Evolutionary conservation across 1,140 invertebrate genomes (phyloP).

Genomic region (Olivierus martensii): DNA sequence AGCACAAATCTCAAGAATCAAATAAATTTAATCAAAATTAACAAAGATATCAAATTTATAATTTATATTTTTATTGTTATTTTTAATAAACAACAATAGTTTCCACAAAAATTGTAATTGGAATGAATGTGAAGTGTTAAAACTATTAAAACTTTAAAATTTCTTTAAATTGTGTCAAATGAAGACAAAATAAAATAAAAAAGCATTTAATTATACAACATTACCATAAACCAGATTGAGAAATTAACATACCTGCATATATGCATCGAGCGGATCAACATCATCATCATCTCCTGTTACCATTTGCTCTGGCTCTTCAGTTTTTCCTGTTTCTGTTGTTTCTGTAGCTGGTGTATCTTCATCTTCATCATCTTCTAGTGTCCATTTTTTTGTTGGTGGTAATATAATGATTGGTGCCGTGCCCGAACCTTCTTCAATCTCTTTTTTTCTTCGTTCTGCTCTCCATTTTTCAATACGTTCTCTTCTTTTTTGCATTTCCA

Average conservation of each 20-base stretch:
- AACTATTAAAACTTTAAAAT: too few relatives aligned
- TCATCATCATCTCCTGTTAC: constrained; percentile 60
- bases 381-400: constrained; percentile 26
- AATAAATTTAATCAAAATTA: too few relatives aligned
- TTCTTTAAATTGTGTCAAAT: too few relatives aligned
- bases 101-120: too few relatives aligned
- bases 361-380: constrained; percentile 32
- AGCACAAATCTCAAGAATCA: too few relatives aligned
- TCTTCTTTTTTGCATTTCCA: constrained; percentile 90
- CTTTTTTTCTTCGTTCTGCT: constrained; percentile 70
- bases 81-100: too few relatives aligned
- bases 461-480: constrained; percentile 89
- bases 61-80: too few relatives aligned
- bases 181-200: too few relatives aligned
- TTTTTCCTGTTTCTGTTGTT: constrained; percentile 29
- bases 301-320: constrained; percentile 45
- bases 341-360: constrained; percentile 19
- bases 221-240: too few relatives aligned
- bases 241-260: constrained; percentile 64
- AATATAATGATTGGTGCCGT: constrained; percentile 1
- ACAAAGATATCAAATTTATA: too few relatives aligned
- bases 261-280: constrained; percentile 91
- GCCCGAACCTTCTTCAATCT: constrained; percentile 30
- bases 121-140: too few relatives aligned
- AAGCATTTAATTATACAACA: too few relatives aligned